phyloP scores from a whole-genome alignment of 2,888 invertebrate species.

The Hypomecis atomaria region DNA sequence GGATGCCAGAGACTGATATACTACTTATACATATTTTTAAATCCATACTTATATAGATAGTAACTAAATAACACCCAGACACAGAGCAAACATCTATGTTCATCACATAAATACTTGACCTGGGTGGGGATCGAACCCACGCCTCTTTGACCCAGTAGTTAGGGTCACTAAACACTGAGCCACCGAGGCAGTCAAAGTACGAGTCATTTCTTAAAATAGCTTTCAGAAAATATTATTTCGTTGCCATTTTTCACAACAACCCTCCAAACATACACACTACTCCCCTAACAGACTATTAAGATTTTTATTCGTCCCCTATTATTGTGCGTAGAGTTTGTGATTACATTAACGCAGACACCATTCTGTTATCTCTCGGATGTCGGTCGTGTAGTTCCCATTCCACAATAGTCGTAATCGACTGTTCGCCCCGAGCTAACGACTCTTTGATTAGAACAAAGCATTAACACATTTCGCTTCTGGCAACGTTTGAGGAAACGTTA shows the following conservation, averaged over 20 bases:
- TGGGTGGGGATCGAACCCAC: too few species aligned
- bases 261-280: slow-evolving; percentile 19
- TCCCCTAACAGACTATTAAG: slow-evolving; percentile 9
- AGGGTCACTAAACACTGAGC: too few species aligned
- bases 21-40: too few species aligned
- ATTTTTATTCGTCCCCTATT: slow-evolving; percentile 21
- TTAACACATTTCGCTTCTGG: slow-evolving; percentile 59
- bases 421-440: slow-evolving; percentile 67
- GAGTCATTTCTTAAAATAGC: too few species aligned
- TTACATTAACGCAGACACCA: slow-evolving; percentile 38
- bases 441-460: slow-evolving; percentile 71
- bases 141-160: too few species aligned
- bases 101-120: too few species aligned
- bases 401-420: slow-evolving; percentile 72
- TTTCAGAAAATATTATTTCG: neutral
- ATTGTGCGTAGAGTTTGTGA: slow-evolving; percentile 29
- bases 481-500: slow-evolving; percentile 44
- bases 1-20: too few species aligned
- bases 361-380: slow-evolving; percentile 62
- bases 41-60: too few species aligned
- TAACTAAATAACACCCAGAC: too few species aligned
- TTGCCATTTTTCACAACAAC: neutral
- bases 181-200: too few species aligned
- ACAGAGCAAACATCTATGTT: too few species aligned
- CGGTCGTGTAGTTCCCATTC: slow-evolving; percentile 65